These are phyloP conservation scores for Pogonomyrmex californicus DNA, from an alignment of 1,140 invertebrate genomes.

Conservation along the genomic window DNA sequence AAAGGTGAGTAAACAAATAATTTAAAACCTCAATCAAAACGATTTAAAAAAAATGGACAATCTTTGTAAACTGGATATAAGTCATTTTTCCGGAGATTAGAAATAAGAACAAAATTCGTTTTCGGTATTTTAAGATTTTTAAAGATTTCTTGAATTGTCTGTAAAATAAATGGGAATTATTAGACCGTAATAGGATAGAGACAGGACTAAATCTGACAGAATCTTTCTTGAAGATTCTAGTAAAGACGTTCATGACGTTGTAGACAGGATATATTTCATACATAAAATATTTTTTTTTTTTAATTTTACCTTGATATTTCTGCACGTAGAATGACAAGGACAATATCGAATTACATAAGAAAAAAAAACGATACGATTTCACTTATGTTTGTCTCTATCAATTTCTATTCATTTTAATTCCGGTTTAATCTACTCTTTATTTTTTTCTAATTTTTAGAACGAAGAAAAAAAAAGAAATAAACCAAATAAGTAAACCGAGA, in stretches of 20 bases:
- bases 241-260: neutral
- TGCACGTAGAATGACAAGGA: neutral
- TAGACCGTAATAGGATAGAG: neutral
- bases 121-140: neutral
- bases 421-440: too few species aligned
- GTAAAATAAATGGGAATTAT: neutral
- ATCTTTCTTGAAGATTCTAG: neutral
- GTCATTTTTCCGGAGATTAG: neutral
- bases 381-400: neutral
- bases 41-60: neutral
- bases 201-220: neutral
- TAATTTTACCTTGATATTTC: neutral
- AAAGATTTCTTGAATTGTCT: neutral
- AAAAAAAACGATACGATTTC: neutral
- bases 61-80: neutral
- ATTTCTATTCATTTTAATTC: too few species aligned
- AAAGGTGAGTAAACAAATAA: constrained; percentile 77
- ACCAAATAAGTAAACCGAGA: too few species aligned
- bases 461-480: too few species aligned
- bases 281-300: constrained; percentile 2
- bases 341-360: neutral
- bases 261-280: neutral
- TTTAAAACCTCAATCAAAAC: neutral
- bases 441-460: too few species aligned
- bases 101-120: neutral